Evolutionary conservation across 2,888 invertebrate genomes (phyloP), one percentile per base, ranked within the genome.

Genomic region (Drosophila melanosoma): DNA sequence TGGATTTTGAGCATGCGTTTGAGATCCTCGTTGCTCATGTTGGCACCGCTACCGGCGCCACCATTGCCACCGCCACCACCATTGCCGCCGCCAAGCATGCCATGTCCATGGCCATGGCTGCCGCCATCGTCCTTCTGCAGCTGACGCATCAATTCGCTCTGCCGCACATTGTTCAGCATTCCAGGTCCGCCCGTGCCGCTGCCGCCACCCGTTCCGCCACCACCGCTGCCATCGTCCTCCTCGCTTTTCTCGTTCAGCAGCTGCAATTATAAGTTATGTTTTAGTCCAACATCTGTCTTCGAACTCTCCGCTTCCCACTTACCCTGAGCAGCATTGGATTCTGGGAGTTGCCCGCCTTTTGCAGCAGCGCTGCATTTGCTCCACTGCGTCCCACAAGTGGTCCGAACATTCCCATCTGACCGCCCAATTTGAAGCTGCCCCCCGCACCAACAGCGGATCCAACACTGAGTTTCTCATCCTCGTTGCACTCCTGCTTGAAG

Each of bases 211-310:
- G 49, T 26, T 10, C 49, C 49, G 5, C 49, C 49, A 6, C n/a
- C 49, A 8, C 81, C 70, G 29, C 81, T 89, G 59, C 96, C 96
- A 69, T 95, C 95, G 82, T 97, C 97, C 82, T 97, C 96, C 85
- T 97, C 97, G 70, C 95, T 96, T 93, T 96, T 97, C 79, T 97
- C 96, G 91, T 97, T 97, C 76, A 97, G 94, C 92, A 97, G 95
- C 96, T 97, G 91, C 29, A 68, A 36, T 45, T 2, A 61, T 38
- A 1, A 42, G 29, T 23, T 35, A 11, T 5, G 12, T 1, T n/a
- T 35, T 6, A 26, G 11, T 49, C 26, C 17, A 6, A 49, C 11
- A 8, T 26, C 11, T 35, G 11, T n/a, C 8, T 23, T 17, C 3
- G 17, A 20, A 0, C 2, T 11, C 3, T 7, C 1, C 15, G 5